A percentile compares a stretch with the other conserved stretches of the same genome.
phyloP scores from a whole-genome alignment of 2,888 invertebrate species.

The Cynaeus angustus region DNA sequence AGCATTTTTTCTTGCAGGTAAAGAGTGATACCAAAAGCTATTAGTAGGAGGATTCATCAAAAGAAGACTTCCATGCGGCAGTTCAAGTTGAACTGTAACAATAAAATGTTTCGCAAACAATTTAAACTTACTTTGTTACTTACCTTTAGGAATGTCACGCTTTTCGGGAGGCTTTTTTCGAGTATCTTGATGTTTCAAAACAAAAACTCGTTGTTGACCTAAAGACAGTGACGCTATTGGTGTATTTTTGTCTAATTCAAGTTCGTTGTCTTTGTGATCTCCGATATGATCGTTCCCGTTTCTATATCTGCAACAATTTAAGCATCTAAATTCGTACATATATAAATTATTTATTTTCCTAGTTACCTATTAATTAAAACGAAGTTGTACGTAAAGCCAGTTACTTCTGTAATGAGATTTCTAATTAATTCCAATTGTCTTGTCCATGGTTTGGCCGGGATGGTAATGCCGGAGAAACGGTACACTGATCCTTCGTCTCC shows the following conservation, averaged over 20 bases:
- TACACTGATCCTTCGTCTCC: slow-evolving; percentile 80
- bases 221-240: slow-evolving; percentile 82
- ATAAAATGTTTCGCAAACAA: slow-evolving; percentile 22
- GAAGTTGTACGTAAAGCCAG: slow-evolving; percentile 78
- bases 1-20: slow-evolving; percentile 77
- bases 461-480: slow-evolving; percentile 77
- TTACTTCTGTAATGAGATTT: slow-evolving; percentile 72
- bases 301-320: slow-evolving; percentile 74
- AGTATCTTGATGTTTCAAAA: slow-evolving; percentile 77
- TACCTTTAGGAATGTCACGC: slow-evolving; percentile 72
- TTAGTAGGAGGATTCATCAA: slow-evolving; percentile 84
- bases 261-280: slow-evolving; percentile 82
- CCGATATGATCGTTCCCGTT: slow-evolving; percentile 82
- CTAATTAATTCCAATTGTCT: slow-evolving; percentile 73
- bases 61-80: slow-evolving; percentile 80
- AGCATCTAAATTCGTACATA: too few relatives aligned
- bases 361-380: slow-evolving; percentile 81
- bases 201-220: slow-evolving; percentile 78
- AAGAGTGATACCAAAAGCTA: slow-evolving; percentile 80
- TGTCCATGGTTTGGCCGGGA: slow-evolving; percentile 80
- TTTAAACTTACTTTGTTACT: slow-evolving; percentile 36
- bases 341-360: too few relatives aligned
- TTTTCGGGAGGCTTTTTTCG: slow-evolving; percentile 73
- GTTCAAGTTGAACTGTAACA: slow-evolving; percentile 73
- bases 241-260: slow-evolving; percentile 75